Evolutionary conservation across 2,797 vertebrate species (phyloP).

Genomic region (Galagoides demidoff): DNA sequence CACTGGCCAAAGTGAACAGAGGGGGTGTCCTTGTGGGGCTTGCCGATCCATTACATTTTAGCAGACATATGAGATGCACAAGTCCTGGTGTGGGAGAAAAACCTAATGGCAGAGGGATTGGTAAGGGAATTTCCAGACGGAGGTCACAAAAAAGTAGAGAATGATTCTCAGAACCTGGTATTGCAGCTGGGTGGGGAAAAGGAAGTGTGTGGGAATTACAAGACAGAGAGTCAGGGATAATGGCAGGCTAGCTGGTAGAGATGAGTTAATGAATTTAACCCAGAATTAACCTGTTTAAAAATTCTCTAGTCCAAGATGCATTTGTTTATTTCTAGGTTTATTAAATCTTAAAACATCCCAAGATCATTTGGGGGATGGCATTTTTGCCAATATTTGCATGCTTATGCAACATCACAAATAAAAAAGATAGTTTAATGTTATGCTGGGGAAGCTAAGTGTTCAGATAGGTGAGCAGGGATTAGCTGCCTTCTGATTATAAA

Average conservation of each 20-base stretch:
- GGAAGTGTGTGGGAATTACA: background rate
- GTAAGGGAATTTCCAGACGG: background rate
- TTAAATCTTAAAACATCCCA: slow-evolving; percentile 47
- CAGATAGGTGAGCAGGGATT: slow-evolving; percentile 78
- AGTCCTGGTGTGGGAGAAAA: background rate
- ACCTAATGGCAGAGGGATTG: background rate
- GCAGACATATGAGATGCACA: background rate
- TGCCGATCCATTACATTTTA: background rate
- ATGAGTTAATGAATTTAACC: slow-evolving; percentile 56
- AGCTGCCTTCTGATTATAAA: slow-evolving; percentile 79
- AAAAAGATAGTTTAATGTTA: slow-evolving; percentile 74
- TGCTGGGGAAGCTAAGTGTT: slow-evolving; percentile 55
- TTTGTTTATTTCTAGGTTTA: slow-evolving; percentile 10
- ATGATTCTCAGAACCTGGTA: background rate
- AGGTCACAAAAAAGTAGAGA: background rate
- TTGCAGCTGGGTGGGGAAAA: background rate
- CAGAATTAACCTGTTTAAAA: slow-evolving; percentile 39
- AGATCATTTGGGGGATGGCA: slow-evolving; percentile 16
- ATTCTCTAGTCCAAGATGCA: background rate
- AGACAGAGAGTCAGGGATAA: background rate
- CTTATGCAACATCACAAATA: slow-evolving; percentile 57
- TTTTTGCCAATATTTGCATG: slow-evolving; percentile 73
- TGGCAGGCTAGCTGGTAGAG: background rate
- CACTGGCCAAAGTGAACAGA: background rate
- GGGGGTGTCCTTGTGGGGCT: no score